Base-by-base conservation (phyloP, 2,113 vertebrate genomes). In the Trichechus manatus region DNA sequence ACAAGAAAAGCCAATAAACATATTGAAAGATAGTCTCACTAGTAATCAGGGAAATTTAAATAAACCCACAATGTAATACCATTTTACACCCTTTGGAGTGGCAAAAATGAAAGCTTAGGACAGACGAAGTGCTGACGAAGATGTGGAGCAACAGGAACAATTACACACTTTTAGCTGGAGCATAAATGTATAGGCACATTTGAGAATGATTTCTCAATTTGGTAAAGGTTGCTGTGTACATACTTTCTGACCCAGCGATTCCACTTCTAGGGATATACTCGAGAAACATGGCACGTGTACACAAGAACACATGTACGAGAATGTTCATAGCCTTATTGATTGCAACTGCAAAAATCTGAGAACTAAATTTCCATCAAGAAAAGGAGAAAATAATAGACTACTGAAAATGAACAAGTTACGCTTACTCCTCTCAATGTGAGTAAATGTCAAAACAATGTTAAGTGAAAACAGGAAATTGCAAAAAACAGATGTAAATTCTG, bases 381-480 rank as follows among this genome's bases (percentile, higher is more conserved):
- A 15, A 70, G 33, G 8, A 61, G 66, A 86, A 75, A 39, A 63
- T 63, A 36, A 44, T 5, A 96, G 44, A n/a, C 33, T 8, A 80
- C 9, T 19, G 42, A 68, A 78, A 86, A 25, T 91, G 14, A 81
- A 74, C 66, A 89, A 63, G 63, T 89, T 80, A 47, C 6, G 36
- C 20, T 82, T 36, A 53, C 5, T 61, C 8, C 47, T 89, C 33
- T 94, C 64, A 89, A 59, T 5, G 4, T 89, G 25, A 13, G 31
- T 86, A 86, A 94, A 85, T 86, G 3, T 63, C 42, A 53, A 96
- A 93, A 91, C 23, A 91, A 61, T 42, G 14, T n/a, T 75, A 19
- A 78, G 4, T 63, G 9, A n/a, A 39, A 66, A 95, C 92, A 63
- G 10, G 1, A 82, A 72, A 39, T 68, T 87, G 42, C 6, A 53